A percentile compares a stretch with the other conserved stretches of the same genome.
phyloP scores from a whole-genome alignment of 2,888 invertebrate genomes.

The Nipponacmea schrenckii region DNA sequence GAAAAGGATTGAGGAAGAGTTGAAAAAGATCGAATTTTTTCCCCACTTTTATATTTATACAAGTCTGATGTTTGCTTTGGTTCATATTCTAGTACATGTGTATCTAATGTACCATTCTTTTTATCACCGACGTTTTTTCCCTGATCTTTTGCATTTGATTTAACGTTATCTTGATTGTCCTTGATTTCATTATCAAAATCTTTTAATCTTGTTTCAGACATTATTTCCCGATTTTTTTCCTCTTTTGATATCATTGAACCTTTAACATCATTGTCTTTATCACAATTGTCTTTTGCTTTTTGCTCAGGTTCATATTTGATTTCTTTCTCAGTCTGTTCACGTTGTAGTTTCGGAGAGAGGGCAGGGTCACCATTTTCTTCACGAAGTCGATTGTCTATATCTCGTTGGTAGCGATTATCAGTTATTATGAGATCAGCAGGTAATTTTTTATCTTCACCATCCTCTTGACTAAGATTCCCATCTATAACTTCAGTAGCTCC shows the following conservation, averaged over 20 bases:
- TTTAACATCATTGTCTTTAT: constrained; percentile 11
- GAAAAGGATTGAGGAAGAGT: background rate
- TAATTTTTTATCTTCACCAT: constrained; percentile 52
- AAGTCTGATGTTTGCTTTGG: background rate
- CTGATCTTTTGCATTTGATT: background rate
- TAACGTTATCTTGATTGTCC: background rate
- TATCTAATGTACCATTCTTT: background rate
- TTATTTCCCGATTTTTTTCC: background rate
- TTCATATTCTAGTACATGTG: background rate
- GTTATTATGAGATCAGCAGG: constrained; percentile 44
- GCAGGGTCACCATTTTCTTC: constrained; percentile 52
- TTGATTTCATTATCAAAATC: background rate
- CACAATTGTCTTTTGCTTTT: constrained; percentile 44
- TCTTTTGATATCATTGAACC: background rate
- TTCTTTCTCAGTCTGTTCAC: constrained; percentile 36
- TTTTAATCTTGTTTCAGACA: background rate
- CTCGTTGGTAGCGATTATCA: constrained; percentile 46
- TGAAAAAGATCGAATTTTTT: background rate
- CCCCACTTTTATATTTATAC: background rate
- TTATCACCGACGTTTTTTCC: too few species aligned
- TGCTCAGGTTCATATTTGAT: constrained; percentile 56
- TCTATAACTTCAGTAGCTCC: constrained; percentile 62
- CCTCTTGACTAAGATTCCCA: constrained; percentile 59
- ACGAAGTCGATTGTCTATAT: constrained; percentile 55
- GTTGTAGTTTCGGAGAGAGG: constrained; percentile 38